Base-by-base conservation (phyloP, 2,113 vertebrate species). In the Larimichthys crocea region DNA sequence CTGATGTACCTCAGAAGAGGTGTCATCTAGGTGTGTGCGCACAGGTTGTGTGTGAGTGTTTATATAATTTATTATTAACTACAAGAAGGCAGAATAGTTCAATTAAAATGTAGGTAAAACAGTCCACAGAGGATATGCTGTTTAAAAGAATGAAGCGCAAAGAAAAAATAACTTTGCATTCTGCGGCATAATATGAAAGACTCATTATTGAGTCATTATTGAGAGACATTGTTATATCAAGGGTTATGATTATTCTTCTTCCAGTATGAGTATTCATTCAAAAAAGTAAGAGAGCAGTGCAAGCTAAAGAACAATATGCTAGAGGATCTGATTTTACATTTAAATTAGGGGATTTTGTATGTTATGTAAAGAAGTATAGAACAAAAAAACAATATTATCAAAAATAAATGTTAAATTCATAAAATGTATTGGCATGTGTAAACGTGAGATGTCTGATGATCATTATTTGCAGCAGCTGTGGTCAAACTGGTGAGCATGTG, bases 51-150 rank as follows among this genome's bases (percentile, higher is more conserved):
- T 2, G 31, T 40, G n/a, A 15, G 12, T 82, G 71, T 67, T 35
- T 29, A 11, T 60, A 59, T 12, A 31, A 67, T 70, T 44, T 40
- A 62, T 65, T 78, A 72, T 66, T 75, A 42, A 70, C 11, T 9
- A 42, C 49, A 24, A 40, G 3, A 19, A 81, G 62, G 82, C 72
- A 42, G 61, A 73, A 77, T 53, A 22, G 42, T 62, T 56, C 2
- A 15, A 71, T 62, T 61, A 20, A 53, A 82, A 77, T 63, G 5
- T 29, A 56, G 40, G 9, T 1, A 31, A 50, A 69, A 20, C 24
- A 61, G 24, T 59, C 55, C 12, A 26, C 5, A 2, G 72, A 50
- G 71, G 19, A 62, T 61, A 2, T 22, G 35, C 24, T 31, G 26
- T 42, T 73, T 4, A 53, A 61, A 74, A 74, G 10, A 62, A 50